Evolutionary conservation across 2,888 invertebrate genomes (phyloP).

Genomic region (Salpingus planirostris): DNA sequence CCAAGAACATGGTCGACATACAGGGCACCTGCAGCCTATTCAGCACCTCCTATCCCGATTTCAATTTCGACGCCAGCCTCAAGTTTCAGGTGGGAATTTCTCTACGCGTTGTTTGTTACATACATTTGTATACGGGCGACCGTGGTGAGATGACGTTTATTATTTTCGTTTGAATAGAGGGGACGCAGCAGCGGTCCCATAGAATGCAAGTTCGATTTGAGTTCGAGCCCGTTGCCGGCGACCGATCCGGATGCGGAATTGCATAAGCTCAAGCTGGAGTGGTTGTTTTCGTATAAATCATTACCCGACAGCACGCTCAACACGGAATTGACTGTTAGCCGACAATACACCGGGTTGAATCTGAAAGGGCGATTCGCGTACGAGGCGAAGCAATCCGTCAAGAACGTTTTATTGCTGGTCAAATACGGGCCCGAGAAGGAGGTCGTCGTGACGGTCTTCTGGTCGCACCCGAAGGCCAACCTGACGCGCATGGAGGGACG

Average conservation of each 20-base stretch:
- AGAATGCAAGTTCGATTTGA: slow-evolving; percentile 62
- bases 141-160: too few species aligned
- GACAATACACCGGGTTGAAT: slow-evolving; percentile 59
- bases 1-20: slow-evolving; percentile 50
- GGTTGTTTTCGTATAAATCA: slow-evolving; percentile 44
- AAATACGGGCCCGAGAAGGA: slow-evolving; percentile 53
- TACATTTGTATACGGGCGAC: too few species aligned
- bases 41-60: slow-evolving; percentile 67
- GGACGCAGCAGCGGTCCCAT: slow-evolving; percentile 46
- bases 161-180: not conserved
- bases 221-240: slow-evolving; percentile 52
- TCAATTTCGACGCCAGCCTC: slow-evolving; percentile 57
- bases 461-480: slow-evolving; percentile 57
- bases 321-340: slow-evolving; percentile 52
- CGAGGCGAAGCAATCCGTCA: slow-evolving; percentile 45
- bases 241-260: slow-evolving; percentile 41
- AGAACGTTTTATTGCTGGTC: slow-evolving; percentile 45
- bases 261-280: slow-evolving; percentile 53
- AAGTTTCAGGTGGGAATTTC: slow-evolving; percentile 63
- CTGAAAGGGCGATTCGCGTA: slow-evolving; percentile 51
- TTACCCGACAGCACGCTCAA: slow-evolving; percentile 47
- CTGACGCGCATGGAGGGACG: slow-evolving; percentile 60
- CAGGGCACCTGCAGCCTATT: slow-evolving; percentile 59
- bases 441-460: slow-evolving; percentile 47
- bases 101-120: too few species aligned